Evolutionary conservation across 2,113 vertebrate species (phyloP), one percentile per base, ranked within the genome.

Genomic region (Pseudorasbora parva): DNA sequence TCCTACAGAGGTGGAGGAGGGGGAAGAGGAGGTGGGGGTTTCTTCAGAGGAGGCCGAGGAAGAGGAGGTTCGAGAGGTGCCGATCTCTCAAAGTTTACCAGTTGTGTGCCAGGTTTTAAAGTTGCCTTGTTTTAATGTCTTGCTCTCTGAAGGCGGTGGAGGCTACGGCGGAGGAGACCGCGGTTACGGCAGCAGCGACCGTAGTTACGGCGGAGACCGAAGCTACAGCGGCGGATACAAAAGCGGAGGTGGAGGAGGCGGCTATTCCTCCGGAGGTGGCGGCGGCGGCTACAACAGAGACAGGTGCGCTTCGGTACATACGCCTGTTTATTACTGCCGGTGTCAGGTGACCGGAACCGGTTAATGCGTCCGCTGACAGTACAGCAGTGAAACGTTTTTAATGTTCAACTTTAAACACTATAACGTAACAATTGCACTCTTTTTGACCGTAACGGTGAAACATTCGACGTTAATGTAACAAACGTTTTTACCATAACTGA

Each of bases 21-120:
- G 62, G 95, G 1, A 92, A 95, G 11, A 88, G 93, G 81, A 0
- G 92, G 91, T 0, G 89, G 92, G 15, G 95, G 95, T 19, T 96
- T 94, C 76, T 97, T 95, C 91, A 92, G 96, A 0, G 95, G 96
- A 0, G 89, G 95, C 23, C 92, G 97, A 0, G 97, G 98, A 0
- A 90, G 96, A 89, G 95, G 96, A 88, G 94, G 96, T 59, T 89
- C 94, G 0, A 91, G 95, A 93, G 94, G 93, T 93, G 91, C 91
- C 85, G 85, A 10, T 62, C 8, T 15, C 17, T 72, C 41, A 43
- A 0, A 72, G 3, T n/a, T 1, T 14, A 59, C 17, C 2, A 19
- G 17, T 8, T 15, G 0, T 54, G 33, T 30, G 9, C 54, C 1
- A 9, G 15, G 49, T 47, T 27, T 5, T 4, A 7, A 12, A 1